These are phyloP conservation scores for Delia radicum DNA, from an alignment of 1,140 invertebrate species.

Conservation along the genomic window DNA sequence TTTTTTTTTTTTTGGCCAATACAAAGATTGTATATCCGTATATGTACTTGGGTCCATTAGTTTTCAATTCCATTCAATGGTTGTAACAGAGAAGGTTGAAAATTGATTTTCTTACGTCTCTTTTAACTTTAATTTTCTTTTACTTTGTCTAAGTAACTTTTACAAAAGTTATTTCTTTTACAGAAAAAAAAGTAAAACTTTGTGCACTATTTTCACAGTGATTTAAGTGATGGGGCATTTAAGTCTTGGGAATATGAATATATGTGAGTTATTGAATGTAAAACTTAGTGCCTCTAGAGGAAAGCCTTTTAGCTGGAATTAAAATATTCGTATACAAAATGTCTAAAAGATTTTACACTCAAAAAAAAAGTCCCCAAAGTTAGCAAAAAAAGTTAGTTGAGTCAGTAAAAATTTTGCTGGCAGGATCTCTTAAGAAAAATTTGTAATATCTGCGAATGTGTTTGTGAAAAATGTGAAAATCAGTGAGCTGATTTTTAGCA, in stretches of 20 bases:
- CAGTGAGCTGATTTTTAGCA: too few species aligned
- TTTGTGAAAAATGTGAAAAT: too few species aligned
- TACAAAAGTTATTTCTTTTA: background rate
- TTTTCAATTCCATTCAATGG: background rate
- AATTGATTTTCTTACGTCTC: background rate
- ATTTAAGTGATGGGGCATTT: background rate
- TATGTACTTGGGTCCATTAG: background rate
- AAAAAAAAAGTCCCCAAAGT: too few species aligned
- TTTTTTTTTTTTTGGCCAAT: too few species aligned
- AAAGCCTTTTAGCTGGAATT: background rate
- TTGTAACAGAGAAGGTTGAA: background rate
- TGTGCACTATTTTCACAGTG: background rate
- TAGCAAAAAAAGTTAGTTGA: too few species aligned
- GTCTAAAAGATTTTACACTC: background rate
- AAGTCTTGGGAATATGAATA: background rate
- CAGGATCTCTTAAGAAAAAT: too few species aligned
- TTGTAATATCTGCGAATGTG: too few species aligned
- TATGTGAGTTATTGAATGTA: background rate
- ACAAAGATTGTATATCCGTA: too few species aligned
- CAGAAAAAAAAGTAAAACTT: background rate
- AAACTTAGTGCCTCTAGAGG: background rate
- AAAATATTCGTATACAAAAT: background rate
- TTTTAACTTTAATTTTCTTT: background rate
- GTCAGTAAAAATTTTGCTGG: too few species aligned
- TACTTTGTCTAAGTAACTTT: background rate